A percentile compares a stretch with the other conserved stretches of the same genome.
Evolutionary conservation across 2,797 vertebrate species (phyloP).

Genomic region (Chaetodon trifasciatus): DNA sequence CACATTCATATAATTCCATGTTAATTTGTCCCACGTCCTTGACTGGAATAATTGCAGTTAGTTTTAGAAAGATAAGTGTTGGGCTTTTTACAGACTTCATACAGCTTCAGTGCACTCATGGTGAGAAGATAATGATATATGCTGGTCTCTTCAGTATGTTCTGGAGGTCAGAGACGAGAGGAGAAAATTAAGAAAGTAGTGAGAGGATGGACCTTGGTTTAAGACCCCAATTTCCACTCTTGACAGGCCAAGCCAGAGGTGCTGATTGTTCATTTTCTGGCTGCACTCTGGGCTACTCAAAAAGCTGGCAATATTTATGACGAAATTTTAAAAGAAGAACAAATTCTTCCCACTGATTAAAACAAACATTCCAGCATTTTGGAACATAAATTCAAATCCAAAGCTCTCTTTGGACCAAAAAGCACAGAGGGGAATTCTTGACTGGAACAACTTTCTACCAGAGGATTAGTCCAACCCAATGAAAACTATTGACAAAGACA

Average conservation of each 20-base stretch:
- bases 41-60: background rate
- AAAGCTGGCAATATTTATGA: background rate
- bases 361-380: background rate
- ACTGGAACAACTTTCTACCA: background rate
- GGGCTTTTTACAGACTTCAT: background rate
- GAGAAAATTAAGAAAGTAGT: slow-evolving; percentile 14
- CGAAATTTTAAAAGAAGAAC: background rate
- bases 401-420: background rate
- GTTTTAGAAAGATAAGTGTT: background rate
- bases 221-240: slow-evolving; percentile 21
- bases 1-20: slow-evolving; percentile 16
- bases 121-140: slow-evolving; percentile 20
- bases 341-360: background rate
- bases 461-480: background rate
- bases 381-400: background rate
- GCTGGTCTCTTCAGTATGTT: background rate
- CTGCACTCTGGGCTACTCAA: background rate
- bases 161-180: slow-evolving; percentile 29
- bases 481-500: background rate
- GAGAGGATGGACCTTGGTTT: background rate
- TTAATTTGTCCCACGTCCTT: slow-evolving; percentile 13
- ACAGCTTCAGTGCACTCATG: slow-evolving; percentile 4
- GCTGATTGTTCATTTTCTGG: background rate
- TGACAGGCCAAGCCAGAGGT: background rate
- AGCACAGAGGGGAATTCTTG: background rate